Conservation (phyloP, 1,140 invertebrate species). For the Drosophila nasuta region DNA sequence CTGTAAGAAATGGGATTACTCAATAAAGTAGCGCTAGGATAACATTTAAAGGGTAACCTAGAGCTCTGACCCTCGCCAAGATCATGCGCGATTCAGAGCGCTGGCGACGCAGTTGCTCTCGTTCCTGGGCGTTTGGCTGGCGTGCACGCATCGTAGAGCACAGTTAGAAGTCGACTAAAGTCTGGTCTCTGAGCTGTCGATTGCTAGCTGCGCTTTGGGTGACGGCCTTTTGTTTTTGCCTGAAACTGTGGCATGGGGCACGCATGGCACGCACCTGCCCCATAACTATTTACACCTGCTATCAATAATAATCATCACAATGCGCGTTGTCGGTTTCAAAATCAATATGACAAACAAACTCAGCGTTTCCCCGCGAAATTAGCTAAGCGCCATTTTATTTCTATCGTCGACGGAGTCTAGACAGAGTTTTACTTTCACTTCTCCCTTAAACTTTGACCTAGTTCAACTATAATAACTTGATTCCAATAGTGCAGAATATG, state of each 20-base stretch:
- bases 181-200: constrained; percentile 4
- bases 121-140: constrained; percentile 64
- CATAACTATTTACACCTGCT: constrained; percentile 39
- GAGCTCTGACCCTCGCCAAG: constrained; percentile 45
- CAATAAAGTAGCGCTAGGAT: background rate
- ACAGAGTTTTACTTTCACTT: constrained; percentile 13
- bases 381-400: constrained; percentile 29
- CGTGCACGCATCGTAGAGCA: constrained; percentile 65
- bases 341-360: constrained; percentile 48
- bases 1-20: constrained; percentile 40
- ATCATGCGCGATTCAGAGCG: constrained; percentile 70
- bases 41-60: constrained; percentile 32
- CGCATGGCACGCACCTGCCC: constrained; percentile 41
- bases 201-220: constrained; percentile 2
- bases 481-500: constrained; percentile 24
- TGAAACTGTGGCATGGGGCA: constrained; percentile 16
- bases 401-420: constrained; percentile 30
- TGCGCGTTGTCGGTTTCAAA: constrained; percentile 30
- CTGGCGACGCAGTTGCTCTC: constrained; percentile 64
- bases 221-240: background rate
- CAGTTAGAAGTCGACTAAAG: constrained; percentile 44
- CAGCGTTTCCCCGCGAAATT: constrained; percentile 11
- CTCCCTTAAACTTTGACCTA: constrained; percentile 66
- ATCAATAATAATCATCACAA: constrained; percentile 44
- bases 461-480: constrained; percentile 58